These are phyloP conservation scores for Drosophila sechellia DNA, from an alignment of 1,140 invertebrate genomes.

Conservation along the genomic window DNA sequence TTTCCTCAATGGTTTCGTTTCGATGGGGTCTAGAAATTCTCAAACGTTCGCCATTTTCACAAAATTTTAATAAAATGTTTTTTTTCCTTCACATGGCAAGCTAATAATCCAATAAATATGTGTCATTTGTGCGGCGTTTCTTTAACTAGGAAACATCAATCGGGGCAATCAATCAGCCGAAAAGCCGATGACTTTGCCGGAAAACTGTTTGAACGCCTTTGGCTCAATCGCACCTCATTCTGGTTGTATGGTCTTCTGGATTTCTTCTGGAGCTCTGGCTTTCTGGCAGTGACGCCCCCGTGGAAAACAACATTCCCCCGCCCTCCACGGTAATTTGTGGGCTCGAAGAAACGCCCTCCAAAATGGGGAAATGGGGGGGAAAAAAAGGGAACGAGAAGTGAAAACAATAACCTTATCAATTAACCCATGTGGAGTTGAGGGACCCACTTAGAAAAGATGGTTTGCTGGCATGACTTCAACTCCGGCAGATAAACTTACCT, in stretches of 20 bases:
- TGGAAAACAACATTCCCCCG: slow-evolving; percentile 9
- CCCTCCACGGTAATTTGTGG: background rate
- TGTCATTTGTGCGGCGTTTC: background rate
- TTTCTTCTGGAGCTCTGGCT: background rate
- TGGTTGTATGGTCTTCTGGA: background rate
- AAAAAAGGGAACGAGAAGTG: slow-evolving; percentile 1
- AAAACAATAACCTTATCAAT: slow-evolving; percentile 53
- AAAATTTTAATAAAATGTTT: too few species aligned
- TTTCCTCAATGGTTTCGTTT: too few species aligned
- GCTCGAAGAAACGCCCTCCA: slow-evolving; percentile 23
- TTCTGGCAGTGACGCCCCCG: slow-evolving; percentile 24
- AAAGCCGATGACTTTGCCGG: slow-evolving; percentile 3
- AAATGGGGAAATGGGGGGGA: background rate
- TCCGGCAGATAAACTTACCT: slow-evolving; percentile 48
- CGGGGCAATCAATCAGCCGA: slow-evolving; percentile 26
- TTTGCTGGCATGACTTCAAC: slow-evolving; percentile 4
- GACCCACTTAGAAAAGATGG: slow-evolving; percentile 17
- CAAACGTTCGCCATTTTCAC: too few species aligned
- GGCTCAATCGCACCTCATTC: slow-evolving; percentile 41
- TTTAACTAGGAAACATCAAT: slow-evolving; percentile 27
- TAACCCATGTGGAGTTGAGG: slow-evolving; percentile 40
- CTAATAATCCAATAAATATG: too few species aligned
- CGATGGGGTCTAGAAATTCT: too few species aligned
- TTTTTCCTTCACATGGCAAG: too few species aligned
- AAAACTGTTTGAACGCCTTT: slow-evolving; percentile 26